Conservation (phyloP, 64 coral and sea anemone genomes). For the Montipora cactus region DNA sequence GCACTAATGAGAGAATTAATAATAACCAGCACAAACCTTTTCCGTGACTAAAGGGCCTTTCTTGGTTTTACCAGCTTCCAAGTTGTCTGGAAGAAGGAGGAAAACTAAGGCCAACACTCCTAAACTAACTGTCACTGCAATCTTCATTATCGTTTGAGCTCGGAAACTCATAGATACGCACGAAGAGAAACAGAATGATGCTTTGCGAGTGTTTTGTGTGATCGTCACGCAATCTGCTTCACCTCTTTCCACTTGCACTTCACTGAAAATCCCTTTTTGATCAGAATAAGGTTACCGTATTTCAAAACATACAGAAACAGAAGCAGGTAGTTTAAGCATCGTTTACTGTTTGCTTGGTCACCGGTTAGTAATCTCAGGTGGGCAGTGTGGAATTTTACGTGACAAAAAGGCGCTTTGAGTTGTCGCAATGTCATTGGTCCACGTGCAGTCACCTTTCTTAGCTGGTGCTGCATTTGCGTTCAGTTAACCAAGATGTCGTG, state of each 20-base stretch:
- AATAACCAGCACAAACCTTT: slow-evolving; percentile 62
- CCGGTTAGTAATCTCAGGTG: too few species aligned
- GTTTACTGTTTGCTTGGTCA: too few species aligned
- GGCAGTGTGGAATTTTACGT: too few species aligned
- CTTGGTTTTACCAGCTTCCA: slow-evolving; percentile 78
- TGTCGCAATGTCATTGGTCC: not conserved
- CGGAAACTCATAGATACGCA: not conserved
- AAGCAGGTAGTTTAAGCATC: too few species aligned
- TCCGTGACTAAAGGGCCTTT: slow-evolving; percentile 89
- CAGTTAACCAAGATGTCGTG: too few species aligned
- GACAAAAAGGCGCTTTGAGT: not conserved
- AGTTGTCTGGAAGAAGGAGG: slow-evolving; percentile 81
- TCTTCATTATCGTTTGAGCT: slow-evolving; percentile 68
- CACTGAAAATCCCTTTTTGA: too few species aligned
- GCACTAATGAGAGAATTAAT: not conserved
- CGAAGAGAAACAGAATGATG: not conserved
- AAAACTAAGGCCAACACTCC: slow-evolving; percentile 68
- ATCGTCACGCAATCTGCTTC: not conserved
- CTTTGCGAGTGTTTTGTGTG: slow-evolving; percentile 15
- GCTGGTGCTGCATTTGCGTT: too few species aligned
- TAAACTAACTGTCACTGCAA: slow-evolving; percentile 55
- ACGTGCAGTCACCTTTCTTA: not conserved
- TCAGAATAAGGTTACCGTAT: too few species aligned
- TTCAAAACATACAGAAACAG: too few species aligned
- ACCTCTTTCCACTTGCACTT: too few species aligned